phyloP scores from a whole-genome alignment of 2,113 vertebrate genomes.

The Clupea harengus region DNA sequence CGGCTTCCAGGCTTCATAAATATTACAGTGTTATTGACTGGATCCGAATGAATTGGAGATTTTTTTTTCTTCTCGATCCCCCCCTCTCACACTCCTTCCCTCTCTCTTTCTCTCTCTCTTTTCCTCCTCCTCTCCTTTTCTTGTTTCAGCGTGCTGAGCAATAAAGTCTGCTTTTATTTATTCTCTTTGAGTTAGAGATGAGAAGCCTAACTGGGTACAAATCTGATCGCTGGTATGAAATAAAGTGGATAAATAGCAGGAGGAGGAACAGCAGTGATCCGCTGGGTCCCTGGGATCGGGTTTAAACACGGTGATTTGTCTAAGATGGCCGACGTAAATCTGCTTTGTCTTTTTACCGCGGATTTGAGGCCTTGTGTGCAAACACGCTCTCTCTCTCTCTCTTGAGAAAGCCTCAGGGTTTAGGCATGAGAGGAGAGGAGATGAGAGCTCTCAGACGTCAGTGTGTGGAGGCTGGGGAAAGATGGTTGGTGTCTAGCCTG shows the following conservation, averaged over 20 bases:
- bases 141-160: too few species aligned
- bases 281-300: constrained; percentile 15
- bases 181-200: constrained; percentile 62
- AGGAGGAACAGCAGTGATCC: constrained; percentile 21
- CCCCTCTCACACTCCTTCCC: constrained; percentile 46
- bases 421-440: neutral
- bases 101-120: constrained; percentile 51
- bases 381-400: neutral
- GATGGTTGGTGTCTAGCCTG: neutral
- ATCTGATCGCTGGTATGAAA: constrained; percentile 49
- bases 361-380: neutral
- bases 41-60: constrained; percentile 77
- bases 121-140: constrained; percentile 34
- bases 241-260: constrained; percentile 44
- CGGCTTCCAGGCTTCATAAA: constrained; percentile 78
- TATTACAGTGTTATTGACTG: constrained; percentile 80
- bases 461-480: neutral
- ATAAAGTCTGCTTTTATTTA: constrained; percentile 63
- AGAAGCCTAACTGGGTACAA: constrained; percentile 62
- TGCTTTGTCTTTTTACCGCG: neutral
- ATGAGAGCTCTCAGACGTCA: neutral
- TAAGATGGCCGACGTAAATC: neutral
- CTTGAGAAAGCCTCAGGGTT: neutral
- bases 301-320: constrained; percentile 36
- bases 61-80: constrained; percentile 60